Conservation (phyloP, 2,797 vertebrate species). For the Rhinogobio ventralis region DNA sequence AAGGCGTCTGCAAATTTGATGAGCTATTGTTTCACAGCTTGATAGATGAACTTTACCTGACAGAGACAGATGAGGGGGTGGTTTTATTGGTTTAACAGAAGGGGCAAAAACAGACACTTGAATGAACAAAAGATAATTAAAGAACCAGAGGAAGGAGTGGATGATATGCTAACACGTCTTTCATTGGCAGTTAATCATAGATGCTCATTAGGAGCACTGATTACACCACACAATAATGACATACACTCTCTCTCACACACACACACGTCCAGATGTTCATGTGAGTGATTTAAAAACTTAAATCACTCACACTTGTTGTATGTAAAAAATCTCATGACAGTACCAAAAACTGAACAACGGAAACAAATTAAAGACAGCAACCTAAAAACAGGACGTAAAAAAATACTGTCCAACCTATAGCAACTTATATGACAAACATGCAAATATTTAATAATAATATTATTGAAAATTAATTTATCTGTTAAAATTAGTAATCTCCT, state of each 20-base stretch:
- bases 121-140: slow-evolving; percentile 73
- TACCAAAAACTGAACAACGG: background rate
- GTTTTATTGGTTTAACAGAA: slow-evolving; percentile 53
- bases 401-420: background rate
- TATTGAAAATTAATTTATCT: background rate
- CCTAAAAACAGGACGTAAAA: background rate
- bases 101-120: slow-evolving; percentile 39
- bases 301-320: background rate
- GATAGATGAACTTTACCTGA: slow-evolving; percentile 62
- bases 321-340: background rate
- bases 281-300: background rate
- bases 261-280: background rate
- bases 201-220: background rate
- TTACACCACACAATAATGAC: background rate
- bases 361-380: background rate
- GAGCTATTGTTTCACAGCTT: slow-evolving; percentile 62
- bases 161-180: background rate
- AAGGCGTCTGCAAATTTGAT: background rate
- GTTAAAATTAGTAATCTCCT: background rate
- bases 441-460: background rate
- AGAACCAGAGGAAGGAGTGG: background rate
- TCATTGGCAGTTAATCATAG: slow-evolving; percentile 9
- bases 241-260: background rate
- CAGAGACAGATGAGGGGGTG: slow-evolving; percentile 36
- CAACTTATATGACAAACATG: background rate